phyloP scores from a whole-genome alignment of 2,797 vertebrate genomes.

The Muraenolepis orangiensis region DNA sequence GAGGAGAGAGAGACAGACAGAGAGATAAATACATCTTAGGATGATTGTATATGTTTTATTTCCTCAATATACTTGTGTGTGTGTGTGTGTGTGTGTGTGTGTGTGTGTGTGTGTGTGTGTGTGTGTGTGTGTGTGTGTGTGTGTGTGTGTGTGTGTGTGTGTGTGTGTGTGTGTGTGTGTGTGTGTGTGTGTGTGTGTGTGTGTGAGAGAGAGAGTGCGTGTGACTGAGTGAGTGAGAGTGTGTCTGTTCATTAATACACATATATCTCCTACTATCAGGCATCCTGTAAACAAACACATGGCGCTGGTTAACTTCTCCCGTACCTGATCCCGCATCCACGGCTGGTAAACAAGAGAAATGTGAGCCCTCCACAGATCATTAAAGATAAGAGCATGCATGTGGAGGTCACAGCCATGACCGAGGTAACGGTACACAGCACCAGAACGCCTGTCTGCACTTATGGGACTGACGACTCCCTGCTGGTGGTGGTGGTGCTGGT shows the following conservation, averaged over 20 bases:
- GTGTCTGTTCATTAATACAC: not conserved
- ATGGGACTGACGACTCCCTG: not conserved
- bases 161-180: too few relatives aligned
- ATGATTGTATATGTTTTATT: not conserved
- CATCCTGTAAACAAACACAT: not conserved
- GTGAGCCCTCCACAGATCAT: slow-evolving; percentile 2
- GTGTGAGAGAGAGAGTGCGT: too few relatives aligned
- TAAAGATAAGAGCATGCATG: not conserved
- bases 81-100: slow-evolving; percentile 14
- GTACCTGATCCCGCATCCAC: not conserved
- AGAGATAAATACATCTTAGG: not conserved
- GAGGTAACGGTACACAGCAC: not conserved
- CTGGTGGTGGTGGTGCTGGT: too few relatives aligned
- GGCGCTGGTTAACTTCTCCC: not conserved
- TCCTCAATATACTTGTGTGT: not conserved
- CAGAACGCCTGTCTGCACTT: not conserved
- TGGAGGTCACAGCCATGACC: not conserved
- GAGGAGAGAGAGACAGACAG: not conserved
- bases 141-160: too few relatives aligned
- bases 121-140: too few relatives aligned
- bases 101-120: too few relatives aligned
- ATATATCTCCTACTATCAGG: not conserved
- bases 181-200: too few relatives aligned
- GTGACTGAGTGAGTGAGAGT: too few relatives aligned
- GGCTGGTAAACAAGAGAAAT: not conserved